Evolutionary conservation across 2,113 vertebrate species (phyloP), one percentile per base, ranked within the genome.

Genomic region (Centropristis striata): DNA sequence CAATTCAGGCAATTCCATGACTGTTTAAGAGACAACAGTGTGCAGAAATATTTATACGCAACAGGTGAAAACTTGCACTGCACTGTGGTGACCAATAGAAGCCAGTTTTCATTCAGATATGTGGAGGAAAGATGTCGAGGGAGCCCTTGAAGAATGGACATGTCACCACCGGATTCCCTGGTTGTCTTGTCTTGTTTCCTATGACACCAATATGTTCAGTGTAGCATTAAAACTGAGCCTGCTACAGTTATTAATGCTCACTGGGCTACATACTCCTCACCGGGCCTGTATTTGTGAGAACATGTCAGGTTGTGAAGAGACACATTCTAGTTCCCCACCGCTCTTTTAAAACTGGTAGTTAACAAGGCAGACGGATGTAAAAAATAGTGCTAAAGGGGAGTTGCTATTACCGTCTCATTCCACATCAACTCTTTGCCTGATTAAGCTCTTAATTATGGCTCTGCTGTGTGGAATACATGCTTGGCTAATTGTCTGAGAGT

Each of bases 361-460:
- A 76, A 86, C 80, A 51, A 84, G 61, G 57, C 63, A 64, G 74
- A 47, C 20, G 27, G 75, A 78, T 78, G 73, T 69, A 63, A 70
- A 72, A 67, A 77, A 2, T 41, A 77, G 36, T 32, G 68, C 83
- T 78, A 49, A 71, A 67, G 83, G 81, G 68, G 47, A 69, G 46
- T 80, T 81, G 75, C 39, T 85, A 68, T 78, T 74, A 71, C 68
- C 4, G 11, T 86, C 78, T 84, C 67, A 72, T 84, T 91, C 71
- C 54, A 42, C 68, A 71, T 71, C 72, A 75, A 44, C 78, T 77
- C 41, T 51, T 78, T 71, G 74, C 78, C 82, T 85, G 74, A 89
- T 92, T 89, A 90, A 77, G 63, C 71, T 74, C 76, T 73, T 91
- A 83, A 92, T 92, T 91, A 91, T 76, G 28, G 68, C 4, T 11